Conservation (phyloP, 2,888 invertebrate species). For the Lasioglossum vierecki region DNA sequence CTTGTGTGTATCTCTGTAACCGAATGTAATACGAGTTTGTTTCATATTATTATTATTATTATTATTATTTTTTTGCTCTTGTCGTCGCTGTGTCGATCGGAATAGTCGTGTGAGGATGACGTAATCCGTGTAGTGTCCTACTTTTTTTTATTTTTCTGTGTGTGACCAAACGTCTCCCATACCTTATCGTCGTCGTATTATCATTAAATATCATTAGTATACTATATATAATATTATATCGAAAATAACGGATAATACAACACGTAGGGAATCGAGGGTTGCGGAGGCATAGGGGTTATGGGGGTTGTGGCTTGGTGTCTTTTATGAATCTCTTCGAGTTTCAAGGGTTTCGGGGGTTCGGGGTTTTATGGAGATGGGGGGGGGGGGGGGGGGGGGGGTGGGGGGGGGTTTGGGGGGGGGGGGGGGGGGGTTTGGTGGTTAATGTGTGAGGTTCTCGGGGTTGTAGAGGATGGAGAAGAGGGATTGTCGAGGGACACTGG, state of each 20-base stretch:
- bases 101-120: constrained; percentile 74
- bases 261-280: constrained; percentile 82
- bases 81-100: constrained; percentile 63
- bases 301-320: constrained; percentile 38
- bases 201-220: constrained; percentile 83
- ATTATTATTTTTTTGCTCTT: not conserved
- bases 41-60: not conserved
- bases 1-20: constrained; percentile 32
- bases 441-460: constrained; percentile 7
- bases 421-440: not conserved
- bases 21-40: constrained; percentile 47
- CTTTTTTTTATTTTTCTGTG: constrained; percentile 49
- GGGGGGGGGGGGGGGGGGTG: not conserved
- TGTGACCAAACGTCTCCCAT: constrained; percentile 83
- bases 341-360: not conserved
- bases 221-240: constrained; percentile 84
- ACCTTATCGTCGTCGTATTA: constrained; percentile 84
- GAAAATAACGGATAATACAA: constrained; percentile 84
- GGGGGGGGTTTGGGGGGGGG: not conserved
- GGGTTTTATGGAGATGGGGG: not conserved
- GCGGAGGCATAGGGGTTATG: constrained; percentile 57
- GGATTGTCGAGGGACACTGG: constrained; percentile 67
- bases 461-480: constrained; percentile 54
- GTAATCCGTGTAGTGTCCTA: constrained; percentile 74
- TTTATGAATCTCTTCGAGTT: constrained; percentile 25